phyloP scores from a whole-genome alignment of 1,140 invertebrate species.

The Achroia grisella region DNA sequence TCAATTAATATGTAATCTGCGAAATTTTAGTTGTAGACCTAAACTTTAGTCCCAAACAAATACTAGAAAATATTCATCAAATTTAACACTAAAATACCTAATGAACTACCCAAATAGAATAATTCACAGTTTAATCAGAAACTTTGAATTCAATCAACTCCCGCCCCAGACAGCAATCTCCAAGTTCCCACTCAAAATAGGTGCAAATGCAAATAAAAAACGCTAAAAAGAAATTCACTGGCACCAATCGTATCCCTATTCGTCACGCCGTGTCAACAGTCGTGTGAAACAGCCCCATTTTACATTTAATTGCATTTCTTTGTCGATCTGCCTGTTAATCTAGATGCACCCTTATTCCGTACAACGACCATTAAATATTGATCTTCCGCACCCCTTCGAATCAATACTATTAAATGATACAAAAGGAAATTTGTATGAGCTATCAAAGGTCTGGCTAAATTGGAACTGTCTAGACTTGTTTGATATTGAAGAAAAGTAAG shows the following conservation, averaged over 20 bases:
- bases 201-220: slow-evolving; percentile 24
- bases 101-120: too few species aligned
- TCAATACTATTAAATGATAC: background rate
- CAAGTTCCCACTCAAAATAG: background rate
- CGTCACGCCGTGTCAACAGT: slow-evolving; percentile 62
- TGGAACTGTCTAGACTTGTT: slow-evolving; percentile 52
- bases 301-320: slow-evolving; percentile 74
- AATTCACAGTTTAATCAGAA: too few species aligned
- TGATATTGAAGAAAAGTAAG: slow-evolving; percentile 57
- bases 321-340: slow-evolving; percentile 68
- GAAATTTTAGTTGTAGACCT: too few species aligned
- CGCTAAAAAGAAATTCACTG: slow-evolving; percentile 36
- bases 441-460: slow-evolving; percentile 18
- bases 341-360: slow-evolving; percentile 62
- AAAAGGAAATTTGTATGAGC: background rate
- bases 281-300: slow-evolving; percentile 68
- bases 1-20: too few species aligned
- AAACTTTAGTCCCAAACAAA: too few species aligned
- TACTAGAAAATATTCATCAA: too few species aligned
- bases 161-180: slow-evolving; percentile 4
- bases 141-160: background rate
- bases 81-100: too few species aligned
- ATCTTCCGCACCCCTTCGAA: slow-evolving; percentile 1
- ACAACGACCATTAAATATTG: slow-evolving; percentile 12
- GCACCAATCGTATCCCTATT: slow-evolving; percentile 44